Evolutionary conservation across 2,888 invertebrate species (phyloP).

Genomic region (Drosophila falleni): DNA sequence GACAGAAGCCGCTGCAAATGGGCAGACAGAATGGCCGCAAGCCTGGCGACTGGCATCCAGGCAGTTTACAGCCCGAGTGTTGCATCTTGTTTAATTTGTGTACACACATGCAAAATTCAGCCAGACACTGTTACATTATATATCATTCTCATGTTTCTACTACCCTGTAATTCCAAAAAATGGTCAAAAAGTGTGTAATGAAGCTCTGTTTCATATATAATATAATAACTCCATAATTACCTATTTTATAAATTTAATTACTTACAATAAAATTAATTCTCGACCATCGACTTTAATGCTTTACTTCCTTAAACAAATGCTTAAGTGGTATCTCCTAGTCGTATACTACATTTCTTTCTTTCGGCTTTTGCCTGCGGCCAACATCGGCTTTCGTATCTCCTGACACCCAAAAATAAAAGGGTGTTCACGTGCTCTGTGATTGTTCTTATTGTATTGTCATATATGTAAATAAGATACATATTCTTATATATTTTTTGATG

Average conservation of each 20-base stretch:
- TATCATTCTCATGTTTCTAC: constrained; percentile 48
- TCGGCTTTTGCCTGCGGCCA: too few species aligned
- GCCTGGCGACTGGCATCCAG: constrained; percentile 34
- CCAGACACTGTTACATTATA: constrained; percentile 56
- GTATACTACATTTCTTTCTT: neutral
- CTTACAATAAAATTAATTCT: too few species aligned
- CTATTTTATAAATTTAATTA: too few species aligned
- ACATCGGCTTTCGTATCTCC: too few species aligned
- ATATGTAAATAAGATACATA: constrained; percentile 77
- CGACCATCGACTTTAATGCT: neutral
- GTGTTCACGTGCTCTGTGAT: neutral
- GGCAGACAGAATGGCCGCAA: constrained; percentile 51
- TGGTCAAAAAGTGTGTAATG: neutral
- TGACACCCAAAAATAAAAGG: neutral
- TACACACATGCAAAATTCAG: constrained; percentile 44
- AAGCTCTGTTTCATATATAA: neutral
- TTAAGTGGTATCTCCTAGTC: neutral
- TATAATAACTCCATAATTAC: neutral
- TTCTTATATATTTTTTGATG: constrained; percentile 20
- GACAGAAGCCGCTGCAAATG: constrained; percentile 8
- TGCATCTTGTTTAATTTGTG: constrained; percentile 79
- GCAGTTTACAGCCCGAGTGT: constrained; percentile 59
- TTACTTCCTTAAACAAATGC: neutral
- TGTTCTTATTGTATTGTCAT: constrained; percentile 61
- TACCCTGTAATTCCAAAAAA: constrained; percentile 4